A percentile compares a stretch with the other conserved stretches of the same genome.
These are phyloP conservation scores for Jordanella pulchra DNA, from an alignment of 2,797 vertebrate genomes.

Conservation along the genomic window DNA sequence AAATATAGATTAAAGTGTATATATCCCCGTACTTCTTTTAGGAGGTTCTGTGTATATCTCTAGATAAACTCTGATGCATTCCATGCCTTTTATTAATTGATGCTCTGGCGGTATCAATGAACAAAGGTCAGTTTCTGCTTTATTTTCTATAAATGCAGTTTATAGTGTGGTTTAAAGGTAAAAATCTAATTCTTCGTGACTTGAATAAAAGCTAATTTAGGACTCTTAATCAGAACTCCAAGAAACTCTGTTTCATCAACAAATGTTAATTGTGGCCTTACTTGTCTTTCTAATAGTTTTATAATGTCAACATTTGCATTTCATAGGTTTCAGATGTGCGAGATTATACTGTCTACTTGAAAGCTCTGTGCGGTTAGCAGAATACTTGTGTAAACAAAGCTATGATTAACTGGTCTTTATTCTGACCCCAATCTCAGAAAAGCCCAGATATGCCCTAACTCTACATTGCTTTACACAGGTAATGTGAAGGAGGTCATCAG, in stretches of 20 bases:
- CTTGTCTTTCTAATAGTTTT: neutral
- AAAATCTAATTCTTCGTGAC: neutral
- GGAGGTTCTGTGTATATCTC: neutral
- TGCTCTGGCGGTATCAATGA: neutral
- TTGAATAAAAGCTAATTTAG: neutral
- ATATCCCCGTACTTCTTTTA: neutral
- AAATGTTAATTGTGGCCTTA: neutral
- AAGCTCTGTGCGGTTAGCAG: slow-evolving; percentile 1
- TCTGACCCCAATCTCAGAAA: slow-evolving; percentile 62
- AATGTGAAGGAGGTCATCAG: slow-evolving; percentile 59
- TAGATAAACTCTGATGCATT: neutral
- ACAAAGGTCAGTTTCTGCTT: neutral
- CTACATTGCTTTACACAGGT: slow-evolving; percentile 58
- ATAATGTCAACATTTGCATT: slow-evolving; percentile 38
- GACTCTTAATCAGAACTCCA: neutral
- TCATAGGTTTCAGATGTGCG: slow-evolving; percentile 12
- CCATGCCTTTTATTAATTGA: neutral
- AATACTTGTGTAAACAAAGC: slow-evolving; percentile 51
- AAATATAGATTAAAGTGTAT: neutral
- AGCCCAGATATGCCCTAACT: slow-evolving; percentile 37
- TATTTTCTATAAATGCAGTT: neutral
- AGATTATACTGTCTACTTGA: slow-evolving; percentile 26
- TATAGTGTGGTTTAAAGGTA: neutral
- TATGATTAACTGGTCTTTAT: slow-evolving; percentile 65
- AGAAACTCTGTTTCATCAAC: neutral